Base-by-base conservation (phyloP, 2,888 invertebrate genomes). In the Conchocele bisecta region DNA sequence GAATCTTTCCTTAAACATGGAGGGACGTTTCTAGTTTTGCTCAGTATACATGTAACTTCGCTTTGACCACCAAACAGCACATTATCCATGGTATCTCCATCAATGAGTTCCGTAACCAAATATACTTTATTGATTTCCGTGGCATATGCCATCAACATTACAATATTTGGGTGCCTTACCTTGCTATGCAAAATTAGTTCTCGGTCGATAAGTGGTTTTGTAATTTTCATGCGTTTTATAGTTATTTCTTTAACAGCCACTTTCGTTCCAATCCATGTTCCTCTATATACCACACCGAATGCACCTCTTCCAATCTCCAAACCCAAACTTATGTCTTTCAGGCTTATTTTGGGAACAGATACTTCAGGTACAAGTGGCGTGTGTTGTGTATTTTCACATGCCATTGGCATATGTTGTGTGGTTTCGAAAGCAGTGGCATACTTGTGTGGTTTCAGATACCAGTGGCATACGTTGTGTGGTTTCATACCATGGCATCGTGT, bases 201-300 rank as follows among this genome's bases (percentile, higher is more conserved):
- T n/a, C 39, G 59, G 48, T 54, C 37, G 41, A 68, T 63, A 24
- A 48, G 17, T 33, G 46, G 35, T 50, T 54, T 58, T 20, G 41
- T 33, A 28, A 58, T 17, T 39, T 59, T 63, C 53, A 58, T 66
- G 20, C 58, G 17, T 24, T 39, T 57, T 17, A 72, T 48, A 13
- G 26, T 26, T 4, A 64, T n/a, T 42, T 63, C 56, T 60, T 73
- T 73, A 3, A 73, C 59, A n/a, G 73, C 73, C 17, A 73, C 73
- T 33, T 13, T 17, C 29, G 68, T 73, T 13, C 67, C 63, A 5
- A 68, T 33, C 68, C 67, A 68, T 39, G 48, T 42, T 29, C 58
- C 68, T 54, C 60, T 73, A 20, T 44, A 48, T 3, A 64, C 48
- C 5, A 22, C 42, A 15, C 64, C 64, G 46, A 70, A 70, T 22